Base-by-base conservation (phyloP, 2,113 vertebrate species). In the Piaya cayana region DNA sequence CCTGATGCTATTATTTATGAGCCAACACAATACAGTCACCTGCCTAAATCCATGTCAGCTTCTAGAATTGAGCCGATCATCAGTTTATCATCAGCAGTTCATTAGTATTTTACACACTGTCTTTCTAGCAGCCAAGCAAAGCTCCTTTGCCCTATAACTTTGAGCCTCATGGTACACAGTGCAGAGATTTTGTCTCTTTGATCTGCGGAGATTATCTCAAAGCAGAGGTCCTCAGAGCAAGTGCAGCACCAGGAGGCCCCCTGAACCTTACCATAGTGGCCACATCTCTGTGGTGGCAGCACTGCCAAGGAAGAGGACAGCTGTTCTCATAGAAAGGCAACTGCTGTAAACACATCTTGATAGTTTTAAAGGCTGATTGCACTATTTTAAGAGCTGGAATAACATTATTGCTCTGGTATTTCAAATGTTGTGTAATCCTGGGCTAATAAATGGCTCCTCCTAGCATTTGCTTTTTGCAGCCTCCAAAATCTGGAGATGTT, bases 331-430 rank as follows among this genome's bases (percentile, higher is more conserved):
- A 49, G 90, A 55, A 86, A 91, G 32, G 19, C 60, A 82, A 18
- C 36, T 2, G 3, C 39, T 64, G 10, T 14, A 4, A 60, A 14
- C 1, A 3, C 39, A 55, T 76, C 22, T 68, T 1, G 0, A 17
- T 72, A 37, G n/a, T 32, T 88, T 83, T 82, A 91, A 82, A 95
- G 76, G 76, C 76, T 26, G 36, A 68, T 47, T 14, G 29, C 47
- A 17, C 42, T 91, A 80, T 76, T 92, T 86, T 95, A 88, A 82
- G 83, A 86, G 36, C 49, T 16, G 39, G 86, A 95, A 76, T 76
- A 86, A 72, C 21, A 17, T 72, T 88, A 7, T 88, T 85, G 32
- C 76, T 82, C 67, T 83, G 71, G 19, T 47, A 80, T 92, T 94
- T 92, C 17, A 52, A 80, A 29, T 88, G 15, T 34, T 63, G 3